Evolutionary conservation across 1,140 invertebrate species (phyloP).

Genomic region (Choristoneura fumiferana): DNA sequence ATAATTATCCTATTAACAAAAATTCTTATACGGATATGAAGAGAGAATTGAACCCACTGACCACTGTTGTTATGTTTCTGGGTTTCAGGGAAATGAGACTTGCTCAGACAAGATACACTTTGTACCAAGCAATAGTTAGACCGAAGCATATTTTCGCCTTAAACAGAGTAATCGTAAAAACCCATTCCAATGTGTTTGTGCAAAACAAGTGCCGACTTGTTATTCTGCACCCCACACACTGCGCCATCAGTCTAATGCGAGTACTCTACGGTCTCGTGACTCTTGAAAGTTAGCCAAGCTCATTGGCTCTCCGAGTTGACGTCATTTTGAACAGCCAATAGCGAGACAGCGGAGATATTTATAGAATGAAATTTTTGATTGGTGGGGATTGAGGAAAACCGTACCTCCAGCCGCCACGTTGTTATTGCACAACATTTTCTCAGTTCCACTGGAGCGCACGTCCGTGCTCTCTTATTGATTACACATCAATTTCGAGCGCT

Average conservation of each 20-base stretch:
- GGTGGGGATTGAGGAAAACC: conserved; percentile 67
- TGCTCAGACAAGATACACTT: too few relatives aligned
- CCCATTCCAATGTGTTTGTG: neutral
- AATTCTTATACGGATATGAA: too few relatives aligned
- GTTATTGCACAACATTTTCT: conserved; percentile 71
- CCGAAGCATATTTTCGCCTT: too few relatives aligned
- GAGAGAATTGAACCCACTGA: too few relatives aligned
- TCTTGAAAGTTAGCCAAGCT: conserved; percentile 26
- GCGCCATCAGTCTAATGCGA: conserved; percentile 20
- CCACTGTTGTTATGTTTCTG: too few relatives aligned
- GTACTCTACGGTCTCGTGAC: conserved; percentile 60
- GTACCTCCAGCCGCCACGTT: conserved; percentile 31
- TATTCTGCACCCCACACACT: conserved; percentile 17
- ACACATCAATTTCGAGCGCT: neutral
- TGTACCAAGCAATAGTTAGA: too few relatives aligned
- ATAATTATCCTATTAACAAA: too few relatives aligned
- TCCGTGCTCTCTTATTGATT: conserved; percentile 3
- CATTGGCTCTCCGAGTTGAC: conserved; percentile 59
- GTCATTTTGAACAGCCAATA: conserved; percentile 59
- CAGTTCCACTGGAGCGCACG: conserved; percentile 38
- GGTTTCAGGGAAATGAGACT: too few relatives aligned
- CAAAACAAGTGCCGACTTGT: conserved; percentile 1
- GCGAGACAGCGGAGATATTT: conserved; percentile 49
- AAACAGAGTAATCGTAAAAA: neutral
- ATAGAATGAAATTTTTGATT: conserved; percentile 53